Evolutionary conservation across 2,113 vertebrate species (phyloP), one percentile per base, ranked within the genome.

Genomic region (Thalassarche chlororhynchos): DNA sequence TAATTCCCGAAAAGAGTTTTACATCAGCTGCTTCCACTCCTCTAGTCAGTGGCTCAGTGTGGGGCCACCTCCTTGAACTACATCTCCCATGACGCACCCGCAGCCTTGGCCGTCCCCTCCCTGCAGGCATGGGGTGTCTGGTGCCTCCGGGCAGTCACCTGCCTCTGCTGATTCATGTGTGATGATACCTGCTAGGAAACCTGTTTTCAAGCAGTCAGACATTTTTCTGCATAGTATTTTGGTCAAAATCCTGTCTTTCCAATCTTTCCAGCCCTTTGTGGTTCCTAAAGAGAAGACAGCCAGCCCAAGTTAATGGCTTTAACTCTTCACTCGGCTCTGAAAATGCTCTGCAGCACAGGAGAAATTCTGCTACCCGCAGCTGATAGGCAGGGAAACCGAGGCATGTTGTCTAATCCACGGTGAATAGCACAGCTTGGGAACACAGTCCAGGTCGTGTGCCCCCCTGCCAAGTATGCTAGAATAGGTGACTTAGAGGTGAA

Each of bases 11-110:
- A 68, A 42, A 51, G 26, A 38, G 7, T 6, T 84, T 55, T 62
- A 8, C n/a, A 42, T 42, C 40, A 19, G 18, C 40, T 52, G 24
- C 54, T 71, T 72, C 38, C 9, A 38, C 23, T 24, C 28, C 14
- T 29, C 23, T 10, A 7, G 38, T 29, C 2, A 4, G 40, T 2
- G 0, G 17, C 58, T 60, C 13, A 5, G 3, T 12, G 12, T 3
- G 10, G 49, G 28, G 31, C 29, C 17, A 36, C 42, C 7, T 57
- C 58, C 16, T 36, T 49, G 58, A 62, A 82, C 58, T 88, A 36
- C 62, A 26, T 32, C 34, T 79, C 47, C 60, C 38, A 19, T 9
- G 20, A 55, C 38, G 31, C 70, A 34, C 3, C 7, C 2, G 0
- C 25, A 87, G 51, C 13, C 20, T n/a, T 5, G 3, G 25, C 54